Percentiles rank a stretch among this genome's conserved stretches.
phyloP scores from a whole-genome alignment of 2,113 vertebrate species.

The Psittacula cyanocephala region DNA sequence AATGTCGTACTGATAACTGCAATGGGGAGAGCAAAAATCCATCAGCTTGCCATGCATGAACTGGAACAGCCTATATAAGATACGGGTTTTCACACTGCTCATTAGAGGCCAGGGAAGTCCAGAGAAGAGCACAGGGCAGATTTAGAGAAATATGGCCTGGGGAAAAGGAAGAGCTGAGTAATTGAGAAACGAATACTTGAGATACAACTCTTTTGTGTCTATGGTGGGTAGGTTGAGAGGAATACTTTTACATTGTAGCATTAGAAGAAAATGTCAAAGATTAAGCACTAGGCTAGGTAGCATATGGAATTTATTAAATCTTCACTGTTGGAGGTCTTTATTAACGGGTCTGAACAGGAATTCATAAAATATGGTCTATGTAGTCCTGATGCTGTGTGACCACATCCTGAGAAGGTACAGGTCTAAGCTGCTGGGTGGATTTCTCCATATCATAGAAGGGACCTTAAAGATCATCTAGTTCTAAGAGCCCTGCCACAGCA shows the following conservation, averaged over 20 bases:
- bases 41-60: background rate
- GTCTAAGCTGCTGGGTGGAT: background rate
- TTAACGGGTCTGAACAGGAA: background rate
- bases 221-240: background rate
- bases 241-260: background rate
- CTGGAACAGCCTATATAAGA: background rate
- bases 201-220: background rate
- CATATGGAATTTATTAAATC: background rate
- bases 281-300: background rate
- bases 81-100: background rate
- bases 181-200: background rate
- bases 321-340: background rate
- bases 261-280: background rate
- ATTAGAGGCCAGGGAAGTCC: background rate
- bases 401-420: background rate
- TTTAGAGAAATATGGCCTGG: background rate
- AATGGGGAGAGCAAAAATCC: background rate
- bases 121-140: background rate
- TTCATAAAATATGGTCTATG: fast-evolving
- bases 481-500: background rate
- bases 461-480: background rate
- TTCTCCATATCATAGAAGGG: background rate
- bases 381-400: background rate
- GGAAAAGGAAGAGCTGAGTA: background rate
- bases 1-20: fast-evolving